These are phyloP conservation scores for Gambusia affinis DNA, from an alignment of 2,113 vertebrate species.

Conservation along the genomic window DNA sequence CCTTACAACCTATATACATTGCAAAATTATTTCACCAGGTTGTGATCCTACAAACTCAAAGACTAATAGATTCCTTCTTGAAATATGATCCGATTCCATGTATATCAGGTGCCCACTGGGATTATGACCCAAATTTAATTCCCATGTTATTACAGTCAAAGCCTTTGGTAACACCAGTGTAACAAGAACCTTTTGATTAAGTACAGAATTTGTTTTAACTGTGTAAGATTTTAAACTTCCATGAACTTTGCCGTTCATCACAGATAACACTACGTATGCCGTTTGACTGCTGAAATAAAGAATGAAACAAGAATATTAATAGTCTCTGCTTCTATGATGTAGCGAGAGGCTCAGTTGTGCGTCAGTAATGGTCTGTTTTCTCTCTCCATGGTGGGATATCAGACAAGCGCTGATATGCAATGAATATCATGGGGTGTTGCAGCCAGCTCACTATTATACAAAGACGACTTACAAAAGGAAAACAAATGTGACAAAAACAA, in stretches of 20 bases:
- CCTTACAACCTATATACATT: neutral
- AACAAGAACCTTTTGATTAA: conserved; percentile 21
- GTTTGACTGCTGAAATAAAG: neutral
- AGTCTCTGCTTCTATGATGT: neutral
- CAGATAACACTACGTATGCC: neutral
- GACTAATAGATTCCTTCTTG: neutral
- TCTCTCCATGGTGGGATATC: conserved; percentile 6
- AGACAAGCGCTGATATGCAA: conserved; percentile 18
- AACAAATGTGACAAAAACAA: conserved; percentile 3
- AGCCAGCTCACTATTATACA: neutral
- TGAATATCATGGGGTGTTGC: conserved; percentile 12
- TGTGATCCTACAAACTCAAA: neutral
- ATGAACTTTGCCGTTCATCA: conserved; percentile 47
- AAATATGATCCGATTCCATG: neutral
- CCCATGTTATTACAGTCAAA: neutral
- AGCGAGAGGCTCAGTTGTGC: neutral
- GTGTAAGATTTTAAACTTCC: conserved; percentile 26
- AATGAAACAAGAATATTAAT: neutral
- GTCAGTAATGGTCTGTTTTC: neutral
- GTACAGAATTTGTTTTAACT: conserved; percentile 1
- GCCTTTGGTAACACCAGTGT: neutral
- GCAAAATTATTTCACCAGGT: neutral
- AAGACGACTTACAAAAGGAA: neutral
- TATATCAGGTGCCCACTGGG: neutral
- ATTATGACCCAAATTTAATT: neutral